Conservation (phyloP, 2,888 invertebrate genomes). For the Tinea trinotella region DNA sequence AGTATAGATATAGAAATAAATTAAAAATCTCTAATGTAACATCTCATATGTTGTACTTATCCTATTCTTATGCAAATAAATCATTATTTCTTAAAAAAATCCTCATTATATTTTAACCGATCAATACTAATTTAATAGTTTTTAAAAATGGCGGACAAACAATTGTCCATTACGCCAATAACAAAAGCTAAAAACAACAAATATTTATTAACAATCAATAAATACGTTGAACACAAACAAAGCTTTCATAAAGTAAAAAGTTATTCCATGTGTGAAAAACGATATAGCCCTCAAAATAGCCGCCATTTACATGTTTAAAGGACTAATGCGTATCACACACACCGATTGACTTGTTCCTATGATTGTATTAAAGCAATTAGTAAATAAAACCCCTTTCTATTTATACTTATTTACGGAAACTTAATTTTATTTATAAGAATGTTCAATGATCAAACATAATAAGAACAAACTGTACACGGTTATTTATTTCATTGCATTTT, state of each 20-base stretch:
- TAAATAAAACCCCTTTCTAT: constrained; percentile 53
- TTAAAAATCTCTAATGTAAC: too few relatives aligned
- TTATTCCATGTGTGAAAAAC: constrained; percentile 9
- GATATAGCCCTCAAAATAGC: not conserved
- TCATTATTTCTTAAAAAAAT: too few relatives aligned
- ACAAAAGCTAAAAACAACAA: not conserved
- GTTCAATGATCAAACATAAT: constrained; percentile 25
- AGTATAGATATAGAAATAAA: too few relatives aligned
- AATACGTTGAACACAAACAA: constrained; percentile 6
- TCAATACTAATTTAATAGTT: too few relatives aligned
- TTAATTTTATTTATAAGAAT: constrained; percentile 41
- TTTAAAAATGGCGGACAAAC: too few relatives aligned
- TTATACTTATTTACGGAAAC: constrained; percentile 44
- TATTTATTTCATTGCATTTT: constrained; percentile 14
- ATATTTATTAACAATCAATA: not conserved
- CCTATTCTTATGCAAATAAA: too few relatives aligned
- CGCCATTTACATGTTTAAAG: not conserved
- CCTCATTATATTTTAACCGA: too few relatives aligned
- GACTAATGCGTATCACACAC: constrained; percentile 63
- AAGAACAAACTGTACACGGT: too few relatives aligned
- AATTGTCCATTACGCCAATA: too few relatives aligned
- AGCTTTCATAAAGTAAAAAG: not conserved
- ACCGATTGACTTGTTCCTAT: constrained; percentile 55
- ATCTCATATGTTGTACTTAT: too few relatives aligned
- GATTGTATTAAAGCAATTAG: constrained; percentile 56